Percentiles rank a stretch among this genome's conserved stretches.
These are phyloP conservation scores for Drosophila anomalata DNA, from an alignment of 2,888 invertebrate genomes.

Conservation along the genomic window DNA sequence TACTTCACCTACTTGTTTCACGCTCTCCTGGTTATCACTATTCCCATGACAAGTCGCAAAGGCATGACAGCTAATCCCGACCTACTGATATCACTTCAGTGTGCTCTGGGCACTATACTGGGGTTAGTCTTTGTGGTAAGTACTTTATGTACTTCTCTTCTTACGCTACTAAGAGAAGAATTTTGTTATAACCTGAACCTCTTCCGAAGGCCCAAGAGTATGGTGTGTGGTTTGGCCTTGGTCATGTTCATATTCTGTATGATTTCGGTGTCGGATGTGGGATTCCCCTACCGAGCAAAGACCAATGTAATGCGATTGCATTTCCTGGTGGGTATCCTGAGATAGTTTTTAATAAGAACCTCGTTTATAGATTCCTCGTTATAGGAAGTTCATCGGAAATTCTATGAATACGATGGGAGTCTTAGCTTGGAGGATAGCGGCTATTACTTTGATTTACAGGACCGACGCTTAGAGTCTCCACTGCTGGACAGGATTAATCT, in stretches of 20 bases:
- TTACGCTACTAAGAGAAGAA: background rate
- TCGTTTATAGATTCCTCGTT: background rate
- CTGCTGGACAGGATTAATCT: slow-evolving; percentile 57
- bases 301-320: slow-evolving; percentile 84
- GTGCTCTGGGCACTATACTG: slow-evolving; percentile 75
- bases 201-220: slow-evolving; percentile 70
- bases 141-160: background rate
- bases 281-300: slow-evolving; percentile 85
- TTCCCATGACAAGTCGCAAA: slow-evolving; percentile 86
- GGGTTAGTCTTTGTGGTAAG: slow-evolving; percentile 81
- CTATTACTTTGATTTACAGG: slow-evolving; percentile 84
- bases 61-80: slow-evolving; percentile 85
- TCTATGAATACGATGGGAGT: slow-evolving; percentile 79
- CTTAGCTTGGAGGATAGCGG: slow-evolving; percentile 83
- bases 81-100: slow-evolving; percentile 84
- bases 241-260: slow-evolving; percentile 67
- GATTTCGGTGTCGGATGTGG: slow-evolving; percentile 84
- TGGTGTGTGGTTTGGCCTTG: slow-evolving; percentile 56
- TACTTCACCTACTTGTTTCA: slow-evolving; percentile 84
- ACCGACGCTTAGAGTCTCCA: slow-evolving; percentile 68
- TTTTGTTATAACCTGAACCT: too few species aligned
- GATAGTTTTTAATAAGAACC: fast-evolving
- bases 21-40: slow-evolving; percentile 84
- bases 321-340: slow-evolving; percentile 82
- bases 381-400: slow-evolving; percentile 84